These are phyloP conservation scores for Gallirallus australis DNA, from an alignment of 2,797 vertebrate species.

Conservation along the genomic window DNA sequence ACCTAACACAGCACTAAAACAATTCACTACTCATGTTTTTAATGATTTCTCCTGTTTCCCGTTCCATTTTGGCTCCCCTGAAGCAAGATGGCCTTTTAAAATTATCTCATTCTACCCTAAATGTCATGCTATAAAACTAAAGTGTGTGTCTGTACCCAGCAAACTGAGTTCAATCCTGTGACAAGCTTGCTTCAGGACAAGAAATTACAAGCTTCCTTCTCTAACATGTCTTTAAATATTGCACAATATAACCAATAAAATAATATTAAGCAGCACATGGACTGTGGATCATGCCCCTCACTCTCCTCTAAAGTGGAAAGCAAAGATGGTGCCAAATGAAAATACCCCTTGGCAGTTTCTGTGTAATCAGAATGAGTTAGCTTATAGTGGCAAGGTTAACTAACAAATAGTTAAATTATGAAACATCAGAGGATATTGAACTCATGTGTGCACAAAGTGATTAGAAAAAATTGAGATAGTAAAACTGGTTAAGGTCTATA, in stretches of 20 bases:
- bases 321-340: not conserved
- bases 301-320: not conserved
- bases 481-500: not conserved
- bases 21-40: slow-evolving; percentile 38
- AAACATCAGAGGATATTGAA: not conserved
- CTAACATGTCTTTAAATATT: not conserved
- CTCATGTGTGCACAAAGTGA: not conserved
- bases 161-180: not conserved
- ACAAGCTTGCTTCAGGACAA: not conserved
- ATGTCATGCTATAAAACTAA: slow-evolving; percentile 16
- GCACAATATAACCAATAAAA: not conserved
- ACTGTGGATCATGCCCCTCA: not conserved
- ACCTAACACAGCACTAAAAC: slow-evolving; percentile 12
- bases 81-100: slow-evolving; percentile 44
- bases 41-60: not conserved
- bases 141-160: slow-evolving; percentile 4
- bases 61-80: not conserved
- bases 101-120: slow-evolving; percentile 39
- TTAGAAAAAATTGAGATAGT: not conserved
- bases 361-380: not conserved
- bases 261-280: not conserved
- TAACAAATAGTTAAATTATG: not conserved
- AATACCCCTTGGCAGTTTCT: not conserved
- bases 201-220: not conserved
- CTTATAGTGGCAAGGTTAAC: not conserved